Conservation (phyloP, 2,888 invertebrate species). For the Margaritifera margaritifera region DNA sequence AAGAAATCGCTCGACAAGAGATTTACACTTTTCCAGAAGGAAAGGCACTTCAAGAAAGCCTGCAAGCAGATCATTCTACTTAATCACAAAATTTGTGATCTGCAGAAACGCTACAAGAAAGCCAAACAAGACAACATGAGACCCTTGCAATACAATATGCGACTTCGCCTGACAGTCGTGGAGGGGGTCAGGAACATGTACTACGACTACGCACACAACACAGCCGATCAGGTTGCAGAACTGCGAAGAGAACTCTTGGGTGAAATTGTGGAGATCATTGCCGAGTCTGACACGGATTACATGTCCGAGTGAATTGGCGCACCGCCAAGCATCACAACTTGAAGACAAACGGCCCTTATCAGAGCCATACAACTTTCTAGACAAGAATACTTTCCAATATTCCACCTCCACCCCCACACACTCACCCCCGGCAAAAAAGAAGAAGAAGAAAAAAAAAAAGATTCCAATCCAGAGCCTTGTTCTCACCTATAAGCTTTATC, state of each 20-base stretch:
- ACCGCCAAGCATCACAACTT: conserved; percentile 4
- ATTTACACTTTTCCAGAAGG: conserved; percentile 30
- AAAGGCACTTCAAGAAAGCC: conserved; percentile 46
- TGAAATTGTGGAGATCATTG: conserved; percentile 31
- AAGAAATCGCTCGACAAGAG: conserved; percentile 21
- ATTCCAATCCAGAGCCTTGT: too few species aligned
- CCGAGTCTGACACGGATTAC: conserved; percentile 18
- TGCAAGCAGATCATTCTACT: conserved; percentile 58
- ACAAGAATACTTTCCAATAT: too few species aligned
- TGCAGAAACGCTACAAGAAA: conserved; percentile 52
- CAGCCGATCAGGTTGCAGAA: conserved; percentile 51
- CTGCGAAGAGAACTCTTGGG: conserved; percentile 36
- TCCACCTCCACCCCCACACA: too few species aligned
- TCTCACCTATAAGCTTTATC: too few species aligned
- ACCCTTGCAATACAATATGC: conserved; percentile 56
- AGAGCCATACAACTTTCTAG: conserved; percentile 10
- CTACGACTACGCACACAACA: conserved; percentile 56
- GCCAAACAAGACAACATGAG: conserved; percentile 45
- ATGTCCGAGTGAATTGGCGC: conserved; percentile 9
- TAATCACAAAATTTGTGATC: conserved; percentile 47
- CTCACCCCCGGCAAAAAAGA: too few species aligned
- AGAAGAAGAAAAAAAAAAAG: too few species aligned
- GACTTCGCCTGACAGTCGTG: conserved; percentile 53
- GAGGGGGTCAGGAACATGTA: conserved; percentile 60
- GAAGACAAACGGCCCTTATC: conserved; percentile 30